Evolutionary conservation across 2,113 vertebrate genomes (phyloP).

Genomic region (Pygoscelis adeliae): DNA sequence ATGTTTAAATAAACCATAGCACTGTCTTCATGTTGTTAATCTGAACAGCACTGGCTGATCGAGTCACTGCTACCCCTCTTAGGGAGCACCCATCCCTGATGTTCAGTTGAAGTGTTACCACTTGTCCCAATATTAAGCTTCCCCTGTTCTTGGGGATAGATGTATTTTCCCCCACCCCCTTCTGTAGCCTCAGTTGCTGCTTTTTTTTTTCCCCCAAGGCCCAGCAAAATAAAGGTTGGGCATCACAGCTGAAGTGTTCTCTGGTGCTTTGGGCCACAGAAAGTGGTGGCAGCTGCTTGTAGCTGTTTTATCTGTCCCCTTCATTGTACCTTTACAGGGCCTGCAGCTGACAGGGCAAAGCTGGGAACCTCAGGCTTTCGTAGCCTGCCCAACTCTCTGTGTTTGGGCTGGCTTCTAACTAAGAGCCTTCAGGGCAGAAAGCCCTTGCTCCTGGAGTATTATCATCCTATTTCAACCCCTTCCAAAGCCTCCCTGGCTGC

Average conservation of each 20-base stretch:
- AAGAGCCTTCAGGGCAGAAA: not conserved
- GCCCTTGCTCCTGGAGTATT: not conserved
- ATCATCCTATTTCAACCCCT: not conserved
- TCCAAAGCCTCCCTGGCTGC: not conserved
- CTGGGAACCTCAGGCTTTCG: accelerated
- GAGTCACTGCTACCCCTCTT: not conserved
- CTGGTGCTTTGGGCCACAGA: not conserved
- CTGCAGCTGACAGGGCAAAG: not conserved
- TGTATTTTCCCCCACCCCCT: not conserved
- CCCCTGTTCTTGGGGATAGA: accelerated
- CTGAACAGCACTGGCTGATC: not conserved
- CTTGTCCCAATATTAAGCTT: not conserved
- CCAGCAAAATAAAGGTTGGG: not conserved
- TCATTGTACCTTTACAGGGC: accelerated
- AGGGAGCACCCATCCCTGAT: too few relatives aligned
- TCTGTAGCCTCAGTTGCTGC: not conserved
- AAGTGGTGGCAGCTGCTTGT: not conserved
- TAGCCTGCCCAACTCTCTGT: too few relatives aligned
- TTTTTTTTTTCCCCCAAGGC: not conserved
- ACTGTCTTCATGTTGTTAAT: not conserved
- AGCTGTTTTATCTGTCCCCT: not conserved
- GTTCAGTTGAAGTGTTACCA: not conserved
- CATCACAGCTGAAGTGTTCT: not conserved
- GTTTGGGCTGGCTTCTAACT: not conserved
- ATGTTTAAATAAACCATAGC: not conserved